These are phyloP conservation scores for Typhlichthys subterraneus DNA, from an alignment of 2,797 vertebrate species.

Conservation along the genomic window DNA sequence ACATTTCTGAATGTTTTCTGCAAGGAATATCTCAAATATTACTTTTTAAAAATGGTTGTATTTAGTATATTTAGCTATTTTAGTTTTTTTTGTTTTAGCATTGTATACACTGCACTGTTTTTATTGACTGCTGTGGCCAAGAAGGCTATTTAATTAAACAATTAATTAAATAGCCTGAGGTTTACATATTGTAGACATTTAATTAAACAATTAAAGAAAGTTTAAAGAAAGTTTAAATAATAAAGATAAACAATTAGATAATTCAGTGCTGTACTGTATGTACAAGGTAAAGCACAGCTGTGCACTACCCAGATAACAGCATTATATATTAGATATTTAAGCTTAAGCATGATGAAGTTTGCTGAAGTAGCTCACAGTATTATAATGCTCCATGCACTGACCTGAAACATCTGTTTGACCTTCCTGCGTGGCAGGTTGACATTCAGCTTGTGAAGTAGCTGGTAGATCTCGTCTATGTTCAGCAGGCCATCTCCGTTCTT, in stretches of 20 bases:
- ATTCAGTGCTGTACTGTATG: no score
- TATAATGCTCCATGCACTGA: slow-evolving; percentile 53
- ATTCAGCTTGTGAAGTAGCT: slow-evolving; percentile 95
- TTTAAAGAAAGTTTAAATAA: no score
- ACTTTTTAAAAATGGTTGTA: neutral
- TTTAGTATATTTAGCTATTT: no score
- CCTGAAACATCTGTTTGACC: slow-evolving; percentile 99
- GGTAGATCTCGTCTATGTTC: slow-evolving; percentile 97
- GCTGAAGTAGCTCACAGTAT: neutral
- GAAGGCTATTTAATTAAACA: no score
- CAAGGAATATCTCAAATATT: neutral
- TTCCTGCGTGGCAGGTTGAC: slow-evolving; percentile 95
- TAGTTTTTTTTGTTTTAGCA: neutral
- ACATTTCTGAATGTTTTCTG: neutral
- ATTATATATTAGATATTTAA: neutral
- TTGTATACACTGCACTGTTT: neutral
- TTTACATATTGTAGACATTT: no score
- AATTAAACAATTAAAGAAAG: no score
- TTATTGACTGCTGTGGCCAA: no score
- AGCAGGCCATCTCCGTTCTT: slow-evolving; percentile 95
- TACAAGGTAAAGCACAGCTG: no score
- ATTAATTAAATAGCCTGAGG: no score
- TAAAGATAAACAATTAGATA: no score
- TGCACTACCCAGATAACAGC: neutral
- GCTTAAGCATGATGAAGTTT: neutral